Evolutionary conservation across 2,888 invertebrate genomes (phyloP).

Genomic region (Rhingia rostrata): DNA sequence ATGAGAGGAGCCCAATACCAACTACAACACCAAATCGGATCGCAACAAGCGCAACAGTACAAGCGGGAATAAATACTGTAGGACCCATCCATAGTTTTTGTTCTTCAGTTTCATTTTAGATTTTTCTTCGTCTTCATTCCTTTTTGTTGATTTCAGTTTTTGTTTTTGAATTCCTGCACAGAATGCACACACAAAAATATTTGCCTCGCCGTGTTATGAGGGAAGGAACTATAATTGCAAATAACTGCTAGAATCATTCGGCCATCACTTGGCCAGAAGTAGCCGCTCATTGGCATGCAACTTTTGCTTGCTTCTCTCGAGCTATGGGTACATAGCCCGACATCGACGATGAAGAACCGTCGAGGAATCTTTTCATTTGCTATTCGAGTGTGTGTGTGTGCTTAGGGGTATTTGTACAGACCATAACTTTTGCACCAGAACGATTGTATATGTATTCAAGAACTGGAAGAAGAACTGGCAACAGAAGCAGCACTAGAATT

Average conservation of each 20-base stretch:
- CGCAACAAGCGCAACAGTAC: conserved; percentile 36
- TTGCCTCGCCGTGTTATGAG: conserved; percentile 54
- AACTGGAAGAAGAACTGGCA: conserved; percentile 42
- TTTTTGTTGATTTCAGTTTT: not conserved
- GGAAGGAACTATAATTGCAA: conserved; percentile 70
- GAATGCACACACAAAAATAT: conserved; percentile 52
- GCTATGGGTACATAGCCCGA: not conserved
- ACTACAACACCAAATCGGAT: conserved; percentile 46
- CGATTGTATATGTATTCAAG: conserved; percentile 9
- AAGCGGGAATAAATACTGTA: conserved; percentile 1
- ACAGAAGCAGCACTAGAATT: conserved; percentile 57
- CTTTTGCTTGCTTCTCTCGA: conserved; percentile 26
- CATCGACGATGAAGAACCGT: conserved; percentile 32
- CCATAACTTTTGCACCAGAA: conserved; percentile 52
- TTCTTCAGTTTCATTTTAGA: conserved; percentile 3
- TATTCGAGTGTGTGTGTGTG: conserved; percentile 27
- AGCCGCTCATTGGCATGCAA: conserved; percentile 68
- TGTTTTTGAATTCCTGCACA: conserved; percentile 52
- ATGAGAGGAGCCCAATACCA: not conserved
- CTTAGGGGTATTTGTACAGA: conserved; percentile 8
- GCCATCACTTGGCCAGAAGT: conserved; percentile 66
- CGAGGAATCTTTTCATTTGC: conserved; percentile 63
- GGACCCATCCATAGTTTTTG: conserved; percentile 8
- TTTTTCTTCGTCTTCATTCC: not conserved
- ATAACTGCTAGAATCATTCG: conserved; percentile 71